These are phyloP conservation scores for Neotoxoptera formosana DNA, from an alignment of 1,140 invertebrate species.

Conservation along the genomic window DNA sequence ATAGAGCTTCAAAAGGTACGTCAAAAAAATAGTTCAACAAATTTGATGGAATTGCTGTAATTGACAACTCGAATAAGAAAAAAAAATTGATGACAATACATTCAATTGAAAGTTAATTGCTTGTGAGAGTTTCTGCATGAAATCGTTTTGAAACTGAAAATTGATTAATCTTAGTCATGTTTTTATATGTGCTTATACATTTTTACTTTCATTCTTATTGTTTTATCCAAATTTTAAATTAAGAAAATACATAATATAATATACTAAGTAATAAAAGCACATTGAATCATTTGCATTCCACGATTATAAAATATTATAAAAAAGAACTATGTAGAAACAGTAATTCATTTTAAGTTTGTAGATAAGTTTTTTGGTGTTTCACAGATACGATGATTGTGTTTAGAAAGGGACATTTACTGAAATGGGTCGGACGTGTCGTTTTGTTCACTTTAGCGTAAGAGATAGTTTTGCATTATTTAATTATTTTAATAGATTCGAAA, in stretches of 20 bases:
- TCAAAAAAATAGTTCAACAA: not conserved
- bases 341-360: not conserved
- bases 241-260: not conserved
- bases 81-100: not conserved
- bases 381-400: not conserved
- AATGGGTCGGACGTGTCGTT: not conserved
- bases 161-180: not conserved
- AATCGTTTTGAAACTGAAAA: not conserved
- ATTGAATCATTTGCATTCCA: not conserved
- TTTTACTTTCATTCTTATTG: not conserved
- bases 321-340: not conserved
- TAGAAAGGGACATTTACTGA: not conserved
- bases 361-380: not conserved
- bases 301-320: not conserved
- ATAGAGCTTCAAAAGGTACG: not conserved
- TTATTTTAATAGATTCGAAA: too few species aligned
- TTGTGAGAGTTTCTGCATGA: not conserved
- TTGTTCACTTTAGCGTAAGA: not conserved
- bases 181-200: not conserved
- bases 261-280: not conserved
- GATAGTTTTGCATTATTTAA: not conserved
- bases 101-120: slow-evolving; percentile 17
- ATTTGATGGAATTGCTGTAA: slow-evolving; percentile 14
- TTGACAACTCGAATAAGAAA: not conserved
- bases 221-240: not conserved